These are phyloP conservation scores for Bactericera cockerelli DNA, from an alignment of 1,140 invertebrate species.

Conservation along the genomic window DNA sequence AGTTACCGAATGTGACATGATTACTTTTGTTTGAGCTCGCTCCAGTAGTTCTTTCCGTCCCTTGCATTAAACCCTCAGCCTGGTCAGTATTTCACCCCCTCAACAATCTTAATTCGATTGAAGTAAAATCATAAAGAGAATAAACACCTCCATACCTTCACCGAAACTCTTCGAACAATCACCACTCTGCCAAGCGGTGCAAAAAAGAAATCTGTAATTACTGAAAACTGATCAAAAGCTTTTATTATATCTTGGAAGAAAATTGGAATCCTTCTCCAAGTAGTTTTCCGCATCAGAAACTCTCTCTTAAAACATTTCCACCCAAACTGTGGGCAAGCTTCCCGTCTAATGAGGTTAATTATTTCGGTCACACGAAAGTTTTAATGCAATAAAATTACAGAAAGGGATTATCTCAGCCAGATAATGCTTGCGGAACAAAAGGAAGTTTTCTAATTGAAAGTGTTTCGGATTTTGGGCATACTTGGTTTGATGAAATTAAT, in stretches of 20 bases:
- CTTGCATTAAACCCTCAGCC: no score
- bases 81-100: no score
- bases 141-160: background rate
- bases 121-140: no score
- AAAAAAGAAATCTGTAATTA: background rate
- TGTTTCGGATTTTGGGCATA: no score
- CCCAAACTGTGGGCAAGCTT: no score
- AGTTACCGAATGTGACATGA: no score
- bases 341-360: background rate
- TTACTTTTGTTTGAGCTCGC: no score
- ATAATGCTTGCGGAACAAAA: no score
- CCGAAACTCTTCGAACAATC: background rate
- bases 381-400: background rate
- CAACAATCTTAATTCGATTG: no score
- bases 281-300: background rate
- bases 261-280: background rate
- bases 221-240: background rate
- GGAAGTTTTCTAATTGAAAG: no score
- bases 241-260: background rate
- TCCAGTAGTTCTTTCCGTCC: no score
- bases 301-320: background rate
- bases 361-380: background rate
- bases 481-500: no score
- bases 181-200: slow-evolving; percentile 1
- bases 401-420: background rate